These are phyloP conservation scores for fruit fly (Drosophila melanogaster) DNA, from an alignment of 1,140 invertebrate species.

Conservation along the genomic window Release_6_plus_ISO1_MT NT_033777.3:18161501-18162000, in stretches of 20 bases:
- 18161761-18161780: conserved; percentile 29
- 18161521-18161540: conserved; percentile 16
- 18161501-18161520: conserved; percentile 3
- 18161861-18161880: conserved; percentile 58
- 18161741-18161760: conserved; percentile 36
- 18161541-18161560: conserved; percentile 11
- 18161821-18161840: conserved; percentile 29
- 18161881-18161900: conserved; percentile 85
- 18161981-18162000: conserved; percentile 84
- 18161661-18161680: conserved; percentile 33
- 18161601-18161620: background rate
- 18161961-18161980: conserved; percentile 46
- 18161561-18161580: conserved; percentile 1
- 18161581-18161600: conserved; percentile 6
- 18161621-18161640: conserved; percentile 27
- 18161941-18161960: conserved; percentile 21
- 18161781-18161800: conserved; percentile 49
- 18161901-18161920: conserved; percentile 76
- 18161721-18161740: conserved; percentile 11
- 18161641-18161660: conserved; percentile 7
- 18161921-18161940: conserved; percentile 44
- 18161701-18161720: conserved; percentile 14
- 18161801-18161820: conserved; percentile 46
- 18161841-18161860: conserved; percentile 18
- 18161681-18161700: conserved; percentile 12